Conservation (phyloP, 2,888 invertebrate genomes). For the Erebia epiphron region DNA sequence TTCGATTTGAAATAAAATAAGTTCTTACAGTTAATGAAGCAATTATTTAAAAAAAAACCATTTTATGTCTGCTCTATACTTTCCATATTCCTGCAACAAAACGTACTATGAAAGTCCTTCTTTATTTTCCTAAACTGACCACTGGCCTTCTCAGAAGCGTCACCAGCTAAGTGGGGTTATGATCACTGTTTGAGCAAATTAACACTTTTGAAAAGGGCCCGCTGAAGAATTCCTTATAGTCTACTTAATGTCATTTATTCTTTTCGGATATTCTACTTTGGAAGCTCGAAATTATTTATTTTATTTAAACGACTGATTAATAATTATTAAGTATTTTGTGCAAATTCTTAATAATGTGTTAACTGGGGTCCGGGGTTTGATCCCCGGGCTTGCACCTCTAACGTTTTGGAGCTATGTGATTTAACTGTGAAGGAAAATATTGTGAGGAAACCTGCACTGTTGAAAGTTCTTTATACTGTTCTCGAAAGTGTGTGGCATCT, state of each 20-base stretch:
- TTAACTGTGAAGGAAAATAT: no score
- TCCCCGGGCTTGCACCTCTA: no score
- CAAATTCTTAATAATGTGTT: no score
- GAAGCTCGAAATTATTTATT: background rate
- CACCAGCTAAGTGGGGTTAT: constrained; percentile 74
- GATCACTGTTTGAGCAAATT: constrained; percentile 78
- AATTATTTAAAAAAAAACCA: background rate
- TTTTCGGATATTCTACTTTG: background rate
- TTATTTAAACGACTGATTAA: background rate
- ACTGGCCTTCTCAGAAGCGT: constrained; percentile 72
- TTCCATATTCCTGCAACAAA: constrained; percentile 43
- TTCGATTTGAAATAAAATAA: no score
- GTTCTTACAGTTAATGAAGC: no score
- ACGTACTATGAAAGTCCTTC: constrained; percentile 75
- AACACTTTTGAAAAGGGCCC: constrained; percentile 65
- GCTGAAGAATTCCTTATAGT: constrained; percentile 42
- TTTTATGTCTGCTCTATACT: constrained; percentile 43
- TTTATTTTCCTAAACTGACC: constrained; percentile 68
- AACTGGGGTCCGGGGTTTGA: no score
- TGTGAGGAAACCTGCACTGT: no score
- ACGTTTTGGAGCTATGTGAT: no score
- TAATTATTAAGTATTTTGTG: no score
- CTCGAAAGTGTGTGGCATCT: no score
- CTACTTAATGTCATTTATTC: background rate
- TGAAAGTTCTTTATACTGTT: no score